A percentile compares a stretch with the other conserved stretches of the same genome.
These are phyloP conservation scores for Sceloporus tristichus DNA, from an alignment of 2,113 vertebrate species.

Conservation along the genomic window DNA sequence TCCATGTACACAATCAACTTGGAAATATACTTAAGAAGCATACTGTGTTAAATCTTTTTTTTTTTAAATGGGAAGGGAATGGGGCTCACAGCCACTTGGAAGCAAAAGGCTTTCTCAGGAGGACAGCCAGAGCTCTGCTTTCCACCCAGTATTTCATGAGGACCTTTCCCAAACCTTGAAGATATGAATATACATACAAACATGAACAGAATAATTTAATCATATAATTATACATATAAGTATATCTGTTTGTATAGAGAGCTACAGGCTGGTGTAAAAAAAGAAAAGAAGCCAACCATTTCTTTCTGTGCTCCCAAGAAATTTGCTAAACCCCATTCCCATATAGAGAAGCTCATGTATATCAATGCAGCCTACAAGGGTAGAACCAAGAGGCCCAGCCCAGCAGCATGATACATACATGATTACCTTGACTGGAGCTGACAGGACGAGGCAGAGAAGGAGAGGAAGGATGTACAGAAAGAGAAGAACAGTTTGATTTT, in stretches of 20 bases:
- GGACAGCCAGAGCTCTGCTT: neutral
- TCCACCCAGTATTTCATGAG: neutral
- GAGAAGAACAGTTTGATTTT: constrained; percentile 81
- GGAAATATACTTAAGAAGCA: neutral
- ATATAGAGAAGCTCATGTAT: constrained; percentile 61
- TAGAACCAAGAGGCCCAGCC: constrained; percentile 75
- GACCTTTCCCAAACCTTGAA: neutral
- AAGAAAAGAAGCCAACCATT: neutral
- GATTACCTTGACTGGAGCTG: constrained; percentile 98
- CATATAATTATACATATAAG: neutral
- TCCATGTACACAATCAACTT: neutral
- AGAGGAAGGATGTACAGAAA: constrained; percentile 79
- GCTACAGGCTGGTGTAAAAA: neutral
- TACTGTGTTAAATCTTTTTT: neutral
- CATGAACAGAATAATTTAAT: neutral
- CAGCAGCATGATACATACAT: constrained; percentile 86
- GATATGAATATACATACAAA: neutral
- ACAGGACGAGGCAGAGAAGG: constrained; percentile 87
- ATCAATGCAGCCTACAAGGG: constrained; percentile 75
- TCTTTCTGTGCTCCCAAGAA: constrained; percentile 31
- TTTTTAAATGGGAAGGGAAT: neutral
- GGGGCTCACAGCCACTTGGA: neutral
- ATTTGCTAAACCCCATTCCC: constrained; percentile 33
- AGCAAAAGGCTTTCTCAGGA: neutral
- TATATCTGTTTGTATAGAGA: neutral